Percentiles rank a stretch among this genome's conserved stretches.
Evolutionary conservation across 2,888 invertebrate genomes (phyloP).

Genomic region (Parnassius mnemosyne): DNA sequence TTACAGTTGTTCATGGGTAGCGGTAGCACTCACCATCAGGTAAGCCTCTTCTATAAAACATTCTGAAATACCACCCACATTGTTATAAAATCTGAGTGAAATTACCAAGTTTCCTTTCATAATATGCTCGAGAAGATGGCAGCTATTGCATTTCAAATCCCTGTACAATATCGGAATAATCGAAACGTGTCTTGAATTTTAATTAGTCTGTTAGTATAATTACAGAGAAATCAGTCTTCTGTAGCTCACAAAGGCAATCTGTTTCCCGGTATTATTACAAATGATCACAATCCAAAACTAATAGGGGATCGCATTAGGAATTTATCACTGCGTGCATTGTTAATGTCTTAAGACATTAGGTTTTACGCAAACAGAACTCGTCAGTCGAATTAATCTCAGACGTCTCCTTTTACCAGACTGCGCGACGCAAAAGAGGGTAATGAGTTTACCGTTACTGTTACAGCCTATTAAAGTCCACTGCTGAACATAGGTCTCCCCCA

Average conservation of each 20-base stretch:
- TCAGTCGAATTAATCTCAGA: slow-evolving; percentile 16
- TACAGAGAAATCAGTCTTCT: slow-evolving; percentile 11
- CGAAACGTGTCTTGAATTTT: slow-evolving; percentile 19
- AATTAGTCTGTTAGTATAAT: slow-evolving; percentile 18
- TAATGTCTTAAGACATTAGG: slow-evolving; percentile 21
- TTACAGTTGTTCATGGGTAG: no score
- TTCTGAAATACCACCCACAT: neutral
- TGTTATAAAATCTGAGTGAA: neutral
- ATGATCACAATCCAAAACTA: slow-evolving; percentile 21
- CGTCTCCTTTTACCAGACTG: neutral
- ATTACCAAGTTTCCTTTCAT: neutral
- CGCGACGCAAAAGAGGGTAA: no score
- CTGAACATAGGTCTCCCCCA: no score
- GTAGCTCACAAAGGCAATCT: neutral
- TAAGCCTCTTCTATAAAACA: no score
- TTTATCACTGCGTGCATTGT: slow-evolving; percentile 21
- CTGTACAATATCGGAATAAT: slow-evolving; percentile 6
- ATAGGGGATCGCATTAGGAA: slow-evolving; percentile 18
- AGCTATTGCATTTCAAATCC: slow-evolving; percentile 13
- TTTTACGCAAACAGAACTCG: slow-evolving; percentile 9
- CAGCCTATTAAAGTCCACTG: no score
- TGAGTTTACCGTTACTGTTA: no score
- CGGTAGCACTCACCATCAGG: no score
- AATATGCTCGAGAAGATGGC: neutral
- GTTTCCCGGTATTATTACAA: slow-evolving; percentile 13